phyloP scores from a whole-genome alignment of 1,140 invertebrate genomes.

The Orius laevigatus region DNA sequence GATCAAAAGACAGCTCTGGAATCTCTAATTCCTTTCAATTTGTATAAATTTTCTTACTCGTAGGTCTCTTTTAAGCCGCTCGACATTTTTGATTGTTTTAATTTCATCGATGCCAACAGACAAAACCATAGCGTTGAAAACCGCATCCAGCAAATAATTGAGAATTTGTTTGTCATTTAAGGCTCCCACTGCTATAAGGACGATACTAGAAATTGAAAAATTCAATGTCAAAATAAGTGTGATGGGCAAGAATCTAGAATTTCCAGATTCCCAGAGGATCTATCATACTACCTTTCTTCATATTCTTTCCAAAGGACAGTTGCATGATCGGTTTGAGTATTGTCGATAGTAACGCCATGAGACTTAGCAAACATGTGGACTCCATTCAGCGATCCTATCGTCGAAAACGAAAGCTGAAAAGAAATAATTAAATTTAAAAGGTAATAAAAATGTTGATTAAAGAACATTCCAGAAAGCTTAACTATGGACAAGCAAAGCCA shows the following conservation, averaged over 20 bases:
- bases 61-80: constrained; percentile 60
- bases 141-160: constrained; percentile 44
- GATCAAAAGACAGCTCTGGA: no score
- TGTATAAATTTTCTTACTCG: no score
- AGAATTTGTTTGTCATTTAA: constrained; percentile 43
- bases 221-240: no score
- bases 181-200: constrained; percentile 46
- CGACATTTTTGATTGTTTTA: constrained; percentile 53
- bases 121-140: constrained; percentile 58
- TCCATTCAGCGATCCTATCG: constrained; percentile 63
- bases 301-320: constrained; percentile 61
- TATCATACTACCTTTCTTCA: constrained; percentile 42
- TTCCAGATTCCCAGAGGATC: no score
- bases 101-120: constrained; percentile 61
- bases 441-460: constrained; percentile 6
- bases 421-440: constrained; percentile 12
- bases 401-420: constrained; percentile 56
- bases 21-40: no score
- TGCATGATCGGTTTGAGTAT: constrained; percentile 47
- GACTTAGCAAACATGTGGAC: constrained; percentile 69
- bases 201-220: constrained; percentile 32
- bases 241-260: no score
- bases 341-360: constrained; percentile 44
- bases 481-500: no score
- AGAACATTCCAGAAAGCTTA: constrained; percentile 11